Conservation (phyloP, 1,140 invertebrate species). For the Cataglyphis hispanica region DNA sequence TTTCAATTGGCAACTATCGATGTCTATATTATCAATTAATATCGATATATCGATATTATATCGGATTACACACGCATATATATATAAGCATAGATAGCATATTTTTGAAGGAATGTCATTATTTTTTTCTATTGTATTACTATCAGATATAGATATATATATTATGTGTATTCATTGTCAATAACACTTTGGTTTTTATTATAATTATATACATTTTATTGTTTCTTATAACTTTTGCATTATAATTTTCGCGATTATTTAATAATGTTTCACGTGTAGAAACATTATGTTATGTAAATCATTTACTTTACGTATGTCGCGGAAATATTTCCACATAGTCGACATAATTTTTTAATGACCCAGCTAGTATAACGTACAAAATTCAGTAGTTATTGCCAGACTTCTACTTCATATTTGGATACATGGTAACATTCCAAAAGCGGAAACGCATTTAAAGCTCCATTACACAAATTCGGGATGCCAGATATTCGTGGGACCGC, state of each 20-base stretch:
- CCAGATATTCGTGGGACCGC: slow-evolving; percentile 20
- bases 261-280: background rate
- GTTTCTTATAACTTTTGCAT: background rate
- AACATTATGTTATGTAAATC: too few relatives aligned
- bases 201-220: background rate
- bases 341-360: slow-evolving; percentile 2
- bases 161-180: background rate
- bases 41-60: background rate
- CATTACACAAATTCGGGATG: slow-evolving; percentile 37
- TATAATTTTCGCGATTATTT: background rate
- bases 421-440: slow-evolving; percentile 7
- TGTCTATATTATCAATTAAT: background rate
- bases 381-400: slow-evolving; percentile 35
- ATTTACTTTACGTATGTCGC: too few relatives aligned
- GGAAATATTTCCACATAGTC: background rate
- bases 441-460: slow-evolving; percentile 44
- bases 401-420: slow-evolving; percentile 33
- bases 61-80: too few relatives aligned
- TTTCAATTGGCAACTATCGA: slow-evolving; percentile 37
- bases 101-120: background rate
- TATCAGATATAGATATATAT: background rate
- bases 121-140: background rate
- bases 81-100: background rate
- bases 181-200: background rate
- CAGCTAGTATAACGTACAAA: background rate